A percentile compares a stretch with the other conserved stretches of the same genome.
Evolutionary conservation across 2,113 vertebrate genomes (phyloP).

Genomic region (Myodes glareolus): DNA sequence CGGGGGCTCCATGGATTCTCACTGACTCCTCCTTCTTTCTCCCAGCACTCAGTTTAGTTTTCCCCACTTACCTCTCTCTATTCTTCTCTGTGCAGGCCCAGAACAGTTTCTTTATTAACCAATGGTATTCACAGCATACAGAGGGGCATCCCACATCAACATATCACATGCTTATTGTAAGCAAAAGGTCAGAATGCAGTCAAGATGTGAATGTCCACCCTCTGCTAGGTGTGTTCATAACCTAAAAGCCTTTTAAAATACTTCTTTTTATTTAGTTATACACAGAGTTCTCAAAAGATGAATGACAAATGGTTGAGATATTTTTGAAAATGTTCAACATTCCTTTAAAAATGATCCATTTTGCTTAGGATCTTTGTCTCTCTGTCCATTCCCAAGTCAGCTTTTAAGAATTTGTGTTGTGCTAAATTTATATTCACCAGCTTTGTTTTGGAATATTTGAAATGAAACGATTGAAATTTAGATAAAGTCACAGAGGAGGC

Average conservation of each 20-base stretch:
- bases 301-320: neutral
- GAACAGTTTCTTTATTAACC: too few species aligned
- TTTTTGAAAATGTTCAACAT: neutral
- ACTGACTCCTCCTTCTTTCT: too few species aligned
- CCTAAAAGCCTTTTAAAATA: neutral
- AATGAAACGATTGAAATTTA: neutral
- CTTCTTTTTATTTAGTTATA: neutral
- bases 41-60: too few species aligned
- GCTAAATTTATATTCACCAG: neutral
- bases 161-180: neutral
- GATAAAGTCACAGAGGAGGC: neutral
- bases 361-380: neutral
- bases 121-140: too few species aligned
- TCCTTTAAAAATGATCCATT: neutral
- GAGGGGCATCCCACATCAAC: too few species aligned
- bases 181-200: fast-evolving
- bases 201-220: too few species aligned
- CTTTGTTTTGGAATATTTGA: neutral
- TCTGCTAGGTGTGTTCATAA: fast-evolving
- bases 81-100: too few species aligned
- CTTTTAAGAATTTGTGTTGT: neutral
- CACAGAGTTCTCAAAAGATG: too few species aligned
- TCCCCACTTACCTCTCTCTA: too few species aligned
- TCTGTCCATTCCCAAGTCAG: neutral
- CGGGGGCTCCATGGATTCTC: too few species aligned